Base-by-base conservation (phyloP, 2,888 invertebrate species). In the Halocaridina rubra region DNA sequence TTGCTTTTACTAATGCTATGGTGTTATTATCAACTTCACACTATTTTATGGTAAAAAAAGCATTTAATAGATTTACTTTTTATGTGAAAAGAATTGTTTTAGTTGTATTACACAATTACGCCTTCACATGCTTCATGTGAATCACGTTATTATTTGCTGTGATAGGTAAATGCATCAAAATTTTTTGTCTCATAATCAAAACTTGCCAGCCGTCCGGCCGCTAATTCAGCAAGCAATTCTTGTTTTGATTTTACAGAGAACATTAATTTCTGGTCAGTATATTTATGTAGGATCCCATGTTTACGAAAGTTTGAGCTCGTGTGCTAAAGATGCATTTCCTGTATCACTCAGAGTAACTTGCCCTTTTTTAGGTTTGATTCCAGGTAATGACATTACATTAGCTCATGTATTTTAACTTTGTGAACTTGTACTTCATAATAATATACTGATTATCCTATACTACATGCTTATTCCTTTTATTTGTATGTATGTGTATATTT, bases 101-200 rank as follows among this genome's bases (percentile, higher is more conserved):
- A 13, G 7, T 53, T 53, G 16, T 53, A n/a, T 53, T 19, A 53
- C 4, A 3, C 53, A 13, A n/a, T 53, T 19, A 16, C 53, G 4
- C 53, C n/a, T 29, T 27, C n/a, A 30, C n/a, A 30, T 30, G 30
- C 27, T 78, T 61, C 46, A 84, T 84, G 82, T 77, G 72, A n/a
- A 24, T 77, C 82, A 57, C 22, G 32, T 78, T 30, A 30, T 82
- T 78, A 77, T 71, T 84, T 78, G 64, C 82, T 84, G 82, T 84
- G 82, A 84, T 84, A 84, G 82, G 78, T 84, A 61, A 75, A 46
- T 59, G 64, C 75, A 84, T 84, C 82, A 84, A 84, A 84, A 78
- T 24, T 72, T n/a, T n/a, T 71, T 84, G 82, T 77, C 72, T 78
- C 61, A 27, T 59, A 78, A 84, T 78, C 78, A 84, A 84, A 84